phyloP scores from a whole-genome alignment of 2,888 invertebrate genomes.

The Gortyna flavago region DNA sequence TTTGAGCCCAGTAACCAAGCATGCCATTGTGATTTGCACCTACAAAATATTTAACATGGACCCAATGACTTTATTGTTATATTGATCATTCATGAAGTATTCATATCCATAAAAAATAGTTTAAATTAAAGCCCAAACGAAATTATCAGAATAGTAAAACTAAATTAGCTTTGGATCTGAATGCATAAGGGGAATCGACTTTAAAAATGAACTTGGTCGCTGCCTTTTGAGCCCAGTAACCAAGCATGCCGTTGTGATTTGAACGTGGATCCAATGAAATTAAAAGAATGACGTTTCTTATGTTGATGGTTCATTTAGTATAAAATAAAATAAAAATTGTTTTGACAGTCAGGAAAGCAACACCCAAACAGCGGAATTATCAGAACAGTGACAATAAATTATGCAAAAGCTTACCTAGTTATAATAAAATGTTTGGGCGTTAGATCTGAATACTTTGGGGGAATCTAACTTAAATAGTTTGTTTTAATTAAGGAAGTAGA shows the following conservation, averaged over 20 bases:
- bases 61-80: no score
- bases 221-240: conserved; percentile 95
- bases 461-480: not conserved
- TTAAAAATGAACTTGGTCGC: no score
- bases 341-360: not conserved
- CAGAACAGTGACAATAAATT: not conserved
- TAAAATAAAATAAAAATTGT: no score
- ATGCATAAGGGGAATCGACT: no score
- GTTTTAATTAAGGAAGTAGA: not conserved
- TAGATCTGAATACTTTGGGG: not conserved
- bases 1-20: conserved; percentile 95
- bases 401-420: not conserved
- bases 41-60: conserved; percentile 69
- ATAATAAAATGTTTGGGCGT: not conserved
- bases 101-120: no score
- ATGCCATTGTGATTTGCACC: conserved; percentile 97
- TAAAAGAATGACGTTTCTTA: no score
- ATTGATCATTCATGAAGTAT: no score
- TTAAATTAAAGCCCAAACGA: no score
- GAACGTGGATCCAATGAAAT: conserved; percentile 69
- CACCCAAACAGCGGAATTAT: not conserved
- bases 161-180: no score
- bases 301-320: no score
- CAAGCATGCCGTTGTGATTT: conserved; percentile 97
- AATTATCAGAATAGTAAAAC: no score